Evolutionary conservation across 2,113 vertebrate species (phyloP), one percentile per base, ranked within the genome.

Genomic region (Ranitomeya imitator): DNA sequence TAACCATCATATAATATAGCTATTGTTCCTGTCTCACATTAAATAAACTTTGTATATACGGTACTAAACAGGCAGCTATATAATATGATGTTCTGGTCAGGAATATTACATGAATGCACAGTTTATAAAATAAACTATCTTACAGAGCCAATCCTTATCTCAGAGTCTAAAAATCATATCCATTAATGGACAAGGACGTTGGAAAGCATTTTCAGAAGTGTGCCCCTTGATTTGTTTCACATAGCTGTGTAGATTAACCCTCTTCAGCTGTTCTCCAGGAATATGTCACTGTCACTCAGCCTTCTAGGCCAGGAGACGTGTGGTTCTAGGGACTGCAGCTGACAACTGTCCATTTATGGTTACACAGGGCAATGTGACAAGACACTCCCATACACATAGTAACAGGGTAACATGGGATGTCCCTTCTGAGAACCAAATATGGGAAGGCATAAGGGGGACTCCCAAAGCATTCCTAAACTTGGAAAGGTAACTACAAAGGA

Each of bases 341-440:
- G 0, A 52, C 0, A 16, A 78, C 13, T 83, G 84, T 7, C 52
- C 88, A 77, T 86, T 76, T 55, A 63, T 83, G 79, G 63, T 6
- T 9, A 83, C 51, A 65, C 45, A 85, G 82, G 21, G 60, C 26
- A 63, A 0, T 18, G 61, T 60, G 59, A 86, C 52, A 87, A 89
- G 87, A 85, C 87, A 79, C 82, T 89, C 89, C 85, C 61, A 88
- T 37, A 60, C 37, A 31, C 31, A 77, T 52, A 84, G 74, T 18
- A 59, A 85, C 59, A 21, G 51, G 69, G 57, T 79, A 63, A 6
- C 74, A 79, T 54, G 81, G 87, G 81, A 61, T 79, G 82, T 77
- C 45, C 81, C 26, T 57, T 52, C 23, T 55, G 23, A 89, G 23
- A 23, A 63, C 87, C 87, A 89, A 85, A 89, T 85, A 85, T 89